Conservation (phyloP, 2,888 invertebrate genomes). For the Tetramorium bicarinatum region DNA sequence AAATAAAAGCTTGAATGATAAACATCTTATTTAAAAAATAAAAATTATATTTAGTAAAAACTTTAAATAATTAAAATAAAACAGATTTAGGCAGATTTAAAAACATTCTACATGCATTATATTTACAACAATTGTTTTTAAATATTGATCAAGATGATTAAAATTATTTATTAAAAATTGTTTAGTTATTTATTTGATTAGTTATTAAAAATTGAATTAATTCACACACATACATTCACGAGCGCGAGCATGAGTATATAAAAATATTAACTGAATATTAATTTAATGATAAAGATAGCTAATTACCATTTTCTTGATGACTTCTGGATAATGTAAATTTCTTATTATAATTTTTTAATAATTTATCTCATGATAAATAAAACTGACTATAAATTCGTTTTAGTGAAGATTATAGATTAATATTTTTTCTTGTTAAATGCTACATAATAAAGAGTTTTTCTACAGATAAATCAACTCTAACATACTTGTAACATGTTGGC, state of each 20-base stretch:
- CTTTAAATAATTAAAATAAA: background rate
- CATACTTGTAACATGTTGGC: background rate
- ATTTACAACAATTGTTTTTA: background rate
- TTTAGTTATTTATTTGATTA: no score
- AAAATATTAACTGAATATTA: background rate
- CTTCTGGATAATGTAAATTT: background rate
- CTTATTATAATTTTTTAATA: background rate
- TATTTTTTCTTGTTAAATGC: background rate
- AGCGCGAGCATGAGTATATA: no score
- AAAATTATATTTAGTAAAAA: background rate
- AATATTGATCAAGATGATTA: background rate
- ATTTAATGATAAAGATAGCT: background rate
- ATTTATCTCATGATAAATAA: background rate
- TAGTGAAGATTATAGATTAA: background rate
- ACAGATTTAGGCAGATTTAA: background rate
- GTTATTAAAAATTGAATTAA: background rate
- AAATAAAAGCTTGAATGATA: background rate
- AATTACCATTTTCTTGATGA: background rate
- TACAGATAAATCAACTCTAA: conserved; percentile 21
- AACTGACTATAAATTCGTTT: background rate
- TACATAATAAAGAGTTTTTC: conserved; percentile 6
- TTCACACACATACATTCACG: background rate
- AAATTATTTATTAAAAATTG: background rate
- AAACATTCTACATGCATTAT: background rate
- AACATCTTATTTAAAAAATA: background rate